Evolutionary conservation across 2,888 invertebrate species (phyloP).

Genomic region (Sphinx pinastri): DNA sequence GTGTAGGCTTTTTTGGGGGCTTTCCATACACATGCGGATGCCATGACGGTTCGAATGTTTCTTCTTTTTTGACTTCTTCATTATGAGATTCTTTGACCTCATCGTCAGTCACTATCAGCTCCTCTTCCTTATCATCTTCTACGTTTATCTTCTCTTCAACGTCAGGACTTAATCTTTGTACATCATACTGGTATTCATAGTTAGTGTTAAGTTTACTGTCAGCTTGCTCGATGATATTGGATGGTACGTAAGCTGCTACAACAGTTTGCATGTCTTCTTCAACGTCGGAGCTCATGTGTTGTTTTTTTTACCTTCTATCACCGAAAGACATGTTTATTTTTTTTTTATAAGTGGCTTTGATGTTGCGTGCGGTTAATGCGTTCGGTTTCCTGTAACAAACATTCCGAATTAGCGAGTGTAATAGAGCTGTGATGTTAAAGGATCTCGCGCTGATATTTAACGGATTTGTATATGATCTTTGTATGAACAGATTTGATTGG

Average conservation of each 20-base stretch:
- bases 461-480: background rate
- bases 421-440: conserved; percentile 34
- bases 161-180: conserved; percentile 58
- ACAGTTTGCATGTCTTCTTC: conserved; percentile 75
- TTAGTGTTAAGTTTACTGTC: conserved; percentile 53
- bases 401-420: conserved; percentile 32
- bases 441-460: conserved; percentile 20
- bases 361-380: conserved; percentile 36
- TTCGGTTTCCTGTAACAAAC: conserved; percentile 45
- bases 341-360: conserved; percentile 36
- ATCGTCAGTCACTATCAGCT: conserved; percentile 36
- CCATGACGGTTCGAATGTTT: conserved; percentile 85
- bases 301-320: conserved; percentile 41
- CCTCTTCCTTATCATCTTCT: conserved; percentile 45
- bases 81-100: conserved; percentile 40
- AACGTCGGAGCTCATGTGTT: conserved; percentile 68
- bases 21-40: conserved; percentile 95
- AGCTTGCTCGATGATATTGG: conserved; percentile 55
- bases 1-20: conserved; percentile 92
- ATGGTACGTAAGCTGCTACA: conserved; percentile 61
- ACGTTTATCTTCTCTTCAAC: conserved; percentile 63
- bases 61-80: conserved; percentile 47
- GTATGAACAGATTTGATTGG: background rate
- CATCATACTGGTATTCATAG: conserved; percentile 54
- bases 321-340: conserved; percentile 28